Percentiles rank a stretch among this genome's conserved stretches.
Evolutionary conservation across 2,797 vertebrate species (phyloP).

Genomic region (Sus cebifrons): DNA sequence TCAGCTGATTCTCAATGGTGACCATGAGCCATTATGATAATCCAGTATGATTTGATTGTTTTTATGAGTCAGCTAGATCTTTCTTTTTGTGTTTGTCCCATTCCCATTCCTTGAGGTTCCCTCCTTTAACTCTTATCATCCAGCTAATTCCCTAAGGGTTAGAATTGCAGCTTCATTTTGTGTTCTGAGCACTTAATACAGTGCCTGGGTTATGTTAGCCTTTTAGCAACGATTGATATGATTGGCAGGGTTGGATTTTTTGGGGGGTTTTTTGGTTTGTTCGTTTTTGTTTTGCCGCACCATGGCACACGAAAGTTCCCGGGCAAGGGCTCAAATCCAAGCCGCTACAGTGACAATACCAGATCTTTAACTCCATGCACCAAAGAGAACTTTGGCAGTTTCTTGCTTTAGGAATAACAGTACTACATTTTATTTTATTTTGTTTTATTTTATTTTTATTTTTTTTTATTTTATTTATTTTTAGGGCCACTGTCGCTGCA

Average conservation of each 20-base stretch:
- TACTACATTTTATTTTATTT: neutral
- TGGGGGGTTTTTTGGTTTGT: no score
- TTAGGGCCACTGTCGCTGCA: no score
- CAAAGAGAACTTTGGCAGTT: neutral
- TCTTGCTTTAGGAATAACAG: constrained; percentile 16
- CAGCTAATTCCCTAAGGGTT: neutral
- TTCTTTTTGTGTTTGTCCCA: neutral
- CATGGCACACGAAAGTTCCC: no score
- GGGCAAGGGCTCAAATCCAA: no score
- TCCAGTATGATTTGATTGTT: neutral
- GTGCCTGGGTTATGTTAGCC: neutral
- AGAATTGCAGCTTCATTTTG: neutral
- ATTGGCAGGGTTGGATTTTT: neutral
- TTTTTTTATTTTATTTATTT: no score
- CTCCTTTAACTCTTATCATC: neutral
- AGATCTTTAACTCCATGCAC: no score
- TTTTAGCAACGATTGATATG: constrained; percentile 1
- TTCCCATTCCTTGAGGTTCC: neutral
- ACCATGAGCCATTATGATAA: neutral
- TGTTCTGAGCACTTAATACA: constrained; percentile 55
- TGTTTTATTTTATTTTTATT: no score
- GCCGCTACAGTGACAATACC: no score
- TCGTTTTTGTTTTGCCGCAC: no score
- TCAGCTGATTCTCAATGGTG: neutral
- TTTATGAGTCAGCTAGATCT: neutral